Base-by-base conservation (phyloP, 92 coral and sea anemone species). In the Phenganax stokvisi region DNA sequence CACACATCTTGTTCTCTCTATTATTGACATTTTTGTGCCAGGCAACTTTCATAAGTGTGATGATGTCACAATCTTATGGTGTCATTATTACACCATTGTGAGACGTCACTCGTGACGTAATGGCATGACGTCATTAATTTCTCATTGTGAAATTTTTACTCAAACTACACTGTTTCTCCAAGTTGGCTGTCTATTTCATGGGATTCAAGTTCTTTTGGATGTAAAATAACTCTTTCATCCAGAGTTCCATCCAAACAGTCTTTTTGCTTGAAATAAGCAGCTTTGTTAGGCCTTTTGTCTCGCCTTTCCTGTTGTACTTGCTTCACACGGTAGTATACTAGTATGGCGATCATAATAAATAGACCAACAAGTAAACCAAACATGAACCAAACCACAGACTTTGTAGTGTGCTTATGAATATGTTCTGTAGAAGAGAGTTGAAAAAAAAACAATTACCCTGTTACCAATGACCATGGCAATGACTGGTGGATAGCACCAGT, bases 301-400 rank as follows among this genome's bases (percentile, higher is more conserved):
- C n/a, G 51, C 0, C 69, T 51, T 73, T 56, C 77, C 0, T 61
- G 83, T 0, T 61, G 83, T 60, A 13, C 57, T 31, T 64, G 72
- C 52, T 68, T 67, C 8, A 62, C 60, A 51, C 74, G 83, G 9
- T 31, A 65, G n/a, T 31, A 79, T 7, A 62, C 72, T 60, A 79
- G 20, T 16, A 79, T 73, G 7, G 83, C 83, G 9, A 64, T 79
- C 74, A 79, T 64, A 11, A 79, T 79, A 12, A 62, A 56, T 9
- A 79, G 69, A 62, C 83, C 83, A 62, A 65, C 74, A 47, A 79
- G 83, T 53, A 79, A n/a, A 29, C 83, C 83, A 65, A 62, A 64
- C 17, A 63, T 10, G 56, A 79, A 79, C 83, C 83, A 79, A 62
- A 64, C 74, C 16, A 79, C 37, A 63, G 83, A 79, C 7, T 17